A percentile compares a stretch with the other conserved stretches of the same genome.
These are phyloP conservation scores for Thermophis baileyi DNA, from an alignment of 2,113 vertebrate species.

Conservation along the genomic window DNA sequence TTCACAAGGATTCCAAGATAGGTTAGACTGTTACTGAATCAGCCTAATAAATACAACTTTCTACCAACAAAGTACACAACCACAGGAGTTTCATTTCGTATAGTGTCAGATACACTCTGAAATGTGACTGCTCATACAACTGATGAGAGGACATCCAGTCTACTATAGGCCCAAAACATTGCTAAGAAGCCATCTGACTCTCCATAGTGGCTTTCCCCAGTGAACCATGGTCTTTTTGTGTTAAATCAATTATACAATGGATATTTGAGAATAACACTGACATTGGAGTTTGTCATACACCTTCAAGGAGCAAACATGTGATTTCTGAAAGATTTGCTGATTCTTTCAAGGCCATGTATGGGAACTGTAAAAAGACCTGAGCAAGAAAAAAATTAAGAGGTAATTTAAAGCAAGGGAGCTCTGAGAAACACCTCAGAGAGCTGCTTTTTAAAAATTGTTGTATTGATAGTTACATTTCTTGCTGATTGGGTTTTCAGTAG, in stretches of 20 bases:
- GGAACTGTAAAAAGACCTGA: background rate
- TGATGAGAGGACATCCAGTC: background rate
- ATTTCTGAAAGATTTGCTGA: background rate
- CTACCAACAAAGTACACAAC: background rate
- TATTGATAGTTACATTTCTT: background rate
- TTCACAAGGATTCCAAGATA: background rate
- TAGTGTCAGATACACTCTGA: fast-evolving
- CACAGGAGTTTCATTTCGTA: background rate
- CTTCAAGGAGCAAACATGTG: background rate
- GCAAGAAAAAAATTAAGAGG: background rate
- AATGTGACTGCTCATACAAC: background rate
- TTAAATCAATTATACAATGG: background rate
- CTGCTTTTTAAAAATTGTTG: background rate
- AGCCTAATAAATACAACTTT: background rate
- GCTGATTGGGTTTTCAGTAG: background rate
- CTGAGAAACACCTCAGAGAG: background rate
- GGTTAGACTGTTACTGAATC: background rate
- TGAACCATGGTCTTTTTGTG: background rate
- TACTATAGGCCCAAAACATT: background rate
- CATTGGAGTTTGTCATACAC: background rate
- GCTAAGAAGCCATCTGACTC: background rate
- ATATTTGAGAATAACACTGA: background rate
- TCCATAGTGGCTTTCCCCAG: background rate
- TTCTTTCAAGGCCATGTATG: background rate
- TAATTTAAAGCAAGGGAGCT: background rate